These are phyloP conservation scores for Misgurnus mizolepis DNA, from an alignment of 2,113 vertebrate species.

Conservation along the genomic window DNA sequence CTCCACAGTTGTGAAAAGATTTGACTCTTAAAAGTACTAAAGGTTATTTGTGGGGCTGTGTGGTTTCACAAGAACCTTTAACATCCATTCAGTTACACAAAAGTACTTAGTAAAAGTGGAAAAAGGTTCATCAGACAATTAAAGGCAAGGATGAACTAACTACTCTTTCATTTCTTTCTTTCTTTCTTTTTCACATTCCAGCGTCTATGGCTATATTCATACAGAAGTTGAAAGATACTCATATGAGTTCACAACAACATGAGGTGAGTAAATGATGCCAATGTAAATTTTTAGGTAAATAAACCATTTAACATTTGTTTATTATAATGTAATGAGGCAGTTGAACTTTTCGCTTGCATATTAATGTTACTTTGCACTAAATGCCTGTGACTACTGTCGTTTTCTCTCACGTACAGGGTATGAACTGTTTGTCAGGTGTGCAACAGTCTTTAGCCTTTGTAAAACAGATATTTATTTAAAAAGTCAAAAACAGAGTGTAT, in stretches of 20 bases:
- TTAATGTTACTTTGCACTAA: conserved; percentile 10
- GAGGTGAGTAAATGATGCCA: background rate
- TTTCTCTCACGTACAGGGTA: conserved; percentile 17
- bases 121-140: too few species aligned
- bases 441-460: background rate
- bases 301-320: conserved; percentile 14
- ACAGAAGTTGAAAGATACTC: background rate
- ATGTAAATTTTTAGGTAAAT: background rate
- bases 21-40: too few species aligned
- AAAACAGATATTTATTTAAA: conserved; percentile 6
- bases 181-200: background rate
- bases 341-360: conserved; percentile 25
- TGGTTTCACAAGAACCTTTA: background rate
- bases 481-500: too few species aligned
- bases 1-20: background rate
- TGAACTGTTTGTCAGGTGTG: background rate
- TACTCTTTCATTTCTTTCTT: too few species aligned
- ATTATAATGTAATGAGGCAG: conserved; percentile 26
- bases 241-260: background rate
- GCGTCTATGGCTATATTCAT: too few species aligned
- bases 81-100: too few species aligned
- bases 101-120: too few species aligned
- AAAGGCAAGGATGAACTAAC: too few species aligned
- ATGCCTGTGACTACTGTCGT: conserved; percentile 1
- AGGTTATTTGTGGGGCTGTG: too few species aligned